Evolutionary conservation across 2,888 invertebrate species (phyloP).

Genomic region (Mayetiola destructor): DNA sequence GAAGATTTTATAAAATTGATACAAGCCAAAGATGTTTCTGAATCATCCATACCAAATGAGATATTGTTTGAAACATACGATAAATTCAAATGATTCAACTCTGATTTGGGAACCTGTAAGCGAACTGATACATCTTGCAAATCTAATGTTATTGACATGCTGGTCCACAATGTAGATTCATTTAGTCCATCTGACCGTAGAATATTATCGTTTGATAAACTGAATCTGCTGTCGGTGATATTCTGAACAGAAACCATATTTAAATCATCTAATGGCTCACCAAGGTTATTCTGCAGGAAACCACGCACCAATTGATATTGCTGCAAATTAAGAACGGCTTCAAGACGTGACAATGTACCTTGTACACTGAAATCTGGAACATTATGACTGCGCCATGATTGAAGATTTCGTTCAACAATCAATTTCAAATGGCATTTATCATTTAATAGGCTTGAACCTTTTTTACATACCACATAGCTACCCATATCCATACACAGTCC

Average conservation of each 20-base stretch:
- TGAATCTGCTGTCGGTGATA: slow-evolving; percentile 13
- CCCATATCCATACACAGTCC: slow-evolving; percentile 26
- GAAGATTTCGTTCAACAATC: slow-evolving; percentile 69
- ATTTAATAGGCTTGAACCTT: slow-evolving; percentile 56
- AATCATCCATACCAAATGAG: background rate
- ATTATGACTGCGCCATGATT: slow-evolving; percentile 40
- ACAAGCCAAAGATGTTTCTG: slow-evolving; percentile 49
- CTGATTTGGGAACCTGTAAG: slow-evolving; percentile 34
- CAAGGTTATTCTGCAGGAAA: slow-evolving; percentile 76
- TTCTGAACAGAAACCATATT: background rate
- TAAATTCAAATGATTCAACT: background rate
- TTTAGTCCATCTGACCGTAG: slow-evolving; percentile 16
- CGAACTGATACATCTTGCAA: slow-evolving; percentile 74
- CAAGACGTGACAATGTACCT: slow-evolving; percentile 72
- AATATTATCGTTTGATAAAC: background rate
- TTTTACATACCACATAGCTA: slow-evolving; percentile 27
- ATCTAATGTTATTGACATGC: slow-evolving; percentile 66
- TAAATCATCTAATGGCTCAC: slow-evolving; percentile 63
- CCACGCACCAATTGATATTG: slow-evolving; percentile 83
- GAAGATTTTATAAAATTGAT: slow-evolving; percentile 85
- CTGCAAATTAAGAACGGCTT: slow-evolving; percentile 62
- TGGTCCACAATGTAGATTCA: slow-evolving; percentile 46
- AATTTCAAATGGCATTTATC: slow-evolving; percentile 70
- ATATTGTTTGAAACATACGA: background rate
- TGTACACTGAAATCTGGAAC: slow-evolving; percentile 72